Conservation (phyloP, 2,888 invertebrate species). For the Aphrophora alni region DNA sequence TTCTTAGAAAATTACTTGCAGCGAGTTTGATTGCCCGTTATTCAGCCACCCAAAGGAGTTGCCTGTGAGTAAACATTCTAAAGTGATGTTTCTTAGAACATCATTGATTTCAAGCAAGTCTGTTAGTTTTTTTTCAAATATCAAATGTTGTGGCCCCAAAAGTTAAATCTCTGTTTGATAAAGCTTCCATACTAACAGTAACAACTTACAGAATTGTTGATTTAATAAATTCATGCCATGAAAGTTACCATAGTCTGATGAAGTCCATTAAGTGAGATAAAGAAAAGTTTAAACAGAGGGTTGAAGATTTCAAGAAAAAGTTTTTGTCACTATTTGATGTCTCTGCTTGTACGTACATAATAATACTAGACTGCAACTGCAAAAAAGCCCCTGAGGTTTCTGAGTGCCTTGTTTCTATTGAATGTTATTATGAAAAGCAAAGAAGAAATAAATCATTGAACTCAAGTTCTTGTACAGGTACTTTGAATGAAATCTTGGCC, state of each 20-base stretch:
- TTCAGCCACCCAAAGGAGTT: slow-evolving; percentile 17
- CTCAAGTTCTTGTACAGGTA: slow-evolving; percentile 22
- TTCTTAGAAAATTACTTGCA: too few species aligned
- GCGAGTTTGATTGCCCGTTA: too few species aligned
- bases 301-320: slow-evolving; percentile 24
- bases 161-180: slow-evolving; percentile 21
- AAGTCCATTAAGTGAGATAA: slow-evolving; percentile 28
- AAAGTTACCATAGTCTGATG: slow-evolving; percentile 18
- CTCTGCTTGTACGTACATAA: slow-evolving; percentile 13
- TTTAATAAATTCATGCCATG: slow-evolving; percentile 26
- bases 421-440: slow-evolving; percentile 1
- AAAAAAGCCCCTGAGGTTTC: slow-evolving; percentile 24
- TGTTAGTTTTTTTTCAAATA: slow-evolving; percentile 21
- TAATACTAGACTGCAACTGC: slow-evolving; percentile 16
- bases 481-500: slow-evolving; percentile 13
- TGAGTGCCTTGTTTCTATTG: slow-evolving; percentile 10
- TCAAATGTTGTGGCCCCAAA: slow-evolving; percentile 3
- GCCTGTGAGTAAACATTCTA: slow-evolving; percentile 22
- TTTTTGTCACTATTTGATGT: slow-evolving; percentile 19
- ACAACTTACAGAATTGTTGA: slow-evolving; percentile 12
- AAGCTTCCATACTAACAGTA: slow-evolving; percentile 30
- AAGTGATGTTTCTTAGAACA: slow-evolving; percentile 12
- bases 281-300: slow-evolving; percentile 22
- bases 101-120: slow-evolving; percentile 6
- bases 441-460: slow-evolving; percentile 18